A percentile compares a stretch with the other conserved stretches of the same genome.
These are phyloP conservation scores for Calypte anna DNA, from an alignment of 2,113 vertebrate species.

Conservation along the genomic window DNA sequence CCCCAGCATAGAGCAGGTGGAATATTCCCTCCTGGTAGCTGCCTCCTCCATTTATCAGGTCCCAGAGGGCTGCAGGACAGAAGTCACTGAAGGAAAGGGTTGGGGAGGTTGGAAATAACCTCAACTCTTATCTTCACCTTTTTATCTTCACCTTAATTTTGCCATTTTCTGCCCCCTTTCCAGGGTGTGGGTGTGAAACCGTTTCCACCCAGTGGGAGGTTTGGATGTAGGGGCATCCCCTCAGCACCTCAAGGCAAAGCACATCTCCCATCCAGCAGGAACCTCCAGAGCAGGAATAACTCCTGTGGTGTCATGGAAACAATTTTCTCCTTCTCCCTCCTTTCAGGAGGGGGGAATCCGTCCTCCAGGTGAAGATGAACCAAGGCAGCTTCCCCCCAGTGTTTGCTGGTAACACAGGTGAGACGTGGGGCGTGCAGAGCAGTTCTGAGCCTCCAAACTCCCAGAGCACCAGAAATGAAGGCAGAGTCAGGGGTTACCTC, in stretches of 20 bases:
- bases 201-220: neutral
- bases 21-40: fast-evolving
- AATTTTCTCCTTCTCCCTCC: neutral
- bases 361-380: neutral
- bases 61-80: neutral
- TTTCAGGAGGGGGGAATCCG: neutral
- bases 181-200: too few relatives aligned
- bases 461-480: neutral
- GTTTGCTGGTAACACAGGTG: too few relatives aligned
- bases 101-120: neutral
- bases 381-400: fast-evolving
- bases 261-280: neutral
- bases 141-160: too few relatives aligned
- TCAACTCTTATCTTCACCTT: neutral
- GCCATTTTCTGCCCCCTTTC: too few relatives aligned
- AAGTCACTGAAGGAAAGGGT: neutral
- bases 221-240: fast-evolving
- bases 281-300: neutral
- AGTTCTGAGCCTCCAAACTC: neutral
- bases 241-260: fast-evolving
- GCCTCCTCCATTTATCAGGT: fast-evolving
- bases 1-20: fast-evolving
- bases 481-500: neutral
- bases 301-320: neutral
- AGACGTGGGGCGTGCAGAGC: fast-evolving